These are phyloP conservation scores for Camponotus fellah DNA, from an alignment of 2,888 invertebrate genomes.

Conservation along the genomic window DNA sequence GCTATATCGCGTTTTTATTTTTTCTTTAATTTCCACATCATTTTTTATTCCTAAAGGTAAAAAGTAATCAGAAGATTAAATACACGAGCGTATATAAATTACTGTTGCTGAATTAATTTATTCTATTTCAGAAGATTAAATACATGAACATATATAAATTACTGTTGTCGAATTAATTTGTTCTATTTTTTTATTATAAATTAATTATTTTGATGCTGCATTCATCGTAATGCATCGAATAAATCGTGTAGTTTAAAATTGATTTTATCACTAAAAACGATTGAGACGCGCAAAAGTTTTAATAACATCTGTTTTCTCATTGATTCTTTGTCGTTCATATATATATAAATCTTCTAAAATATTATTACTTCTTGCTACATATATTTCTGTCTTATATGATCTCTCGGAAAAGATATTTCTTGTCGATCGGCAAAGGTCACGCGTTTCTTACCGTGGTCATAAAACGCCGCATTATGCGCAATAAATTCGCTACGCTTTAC, in stretches of 20 bases:
- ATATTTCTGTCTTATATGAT: slow-evolving; percentile 19
- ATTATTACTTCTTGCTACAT: slow-evolving; percentile 18
- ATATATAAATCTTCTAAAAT: slow-evolving; percentile 37
- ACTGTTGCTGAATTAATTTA: slow-evolving; percentile 6
- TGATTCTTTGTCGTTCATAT: slow-evolving; percentile 25
- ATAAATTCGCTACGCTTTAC: slow-evolving; percentile 43
- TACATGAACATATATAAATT: neutral
- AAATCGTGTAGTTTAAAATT: slow-evolving; percentile 3
- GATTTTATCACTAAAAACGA: slow-evolving; percentile 13
- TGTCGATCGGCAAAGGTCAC: slow-evolving; percentile 48
- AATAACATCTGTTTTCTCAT: slow-evolving; percentile 3
- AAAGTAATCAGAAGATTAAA: neutral
- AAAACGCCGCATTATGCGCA: slow-evolving; percentile 58
- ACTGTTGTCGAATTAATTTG: slow-evolving; percentile 7
- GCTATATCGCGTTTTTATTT: neutral
- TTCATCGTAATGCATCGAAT: neutral
- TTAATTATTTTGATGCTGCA: neutral
- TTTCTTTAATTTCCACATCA: neutral
- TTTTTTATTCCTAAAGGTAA: neutral
- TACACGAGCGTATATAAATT: neutral
- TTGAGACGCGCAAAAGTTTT: neutral
- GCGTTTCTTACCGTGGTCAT: slow-evolving; percentile 49
- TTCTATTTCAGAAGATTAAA: neutral
- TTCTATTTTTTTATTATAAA: neutral
- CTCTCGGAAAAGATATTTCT: slow-evolving; percentile 49